Evolutionary conservation across 2,888 invertebrate species (phyloP).

Genomic region (Campopleginae sp.): DNA sequence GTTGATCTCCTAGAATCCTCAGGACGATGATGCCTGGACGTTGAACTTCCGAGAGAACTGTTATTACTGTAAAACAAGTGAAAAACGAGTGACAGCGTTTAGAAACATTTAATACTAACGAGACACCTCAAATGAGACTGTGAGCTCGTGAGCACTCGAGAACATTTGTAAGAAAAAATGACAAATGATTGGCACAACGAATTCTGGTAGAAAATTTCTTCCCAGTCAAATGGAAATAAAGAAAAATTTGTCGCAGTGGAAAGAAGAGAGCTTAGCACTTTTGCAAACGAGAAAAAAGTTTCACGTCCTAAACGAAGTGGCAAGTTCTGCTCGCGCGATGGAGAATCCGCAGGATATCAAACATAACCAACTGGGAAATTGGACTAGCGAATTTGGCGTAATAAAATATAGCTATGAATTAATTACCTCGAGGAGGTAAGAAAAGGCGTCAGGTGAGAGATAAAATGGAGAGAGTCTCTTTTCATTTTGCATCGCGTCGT

Average conservation of each 20-base stretch:
- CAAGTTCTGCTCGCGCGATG: neutral
- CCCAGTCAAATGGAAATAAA: neutral
- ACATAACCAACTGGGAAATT: constrained; percentile 46
- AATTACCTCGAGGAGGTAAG: constrained; percentile 51
- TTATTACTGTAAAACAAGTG: constrained; percentile 62
- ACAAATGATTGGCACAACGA: neutral
- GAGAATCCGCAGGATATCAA: neutral
- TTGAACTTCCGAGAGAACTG: constrained; percentile 71
- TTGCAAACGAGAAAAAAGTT: neutral
- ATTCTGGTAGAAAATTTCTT: neutral
- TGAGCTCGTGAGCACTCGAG: neutral
- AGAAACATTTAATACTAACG: neutral
- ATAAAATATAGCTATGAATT: constrained; percentile 68
- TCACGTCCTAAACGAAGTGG: constrained; percentile 39
- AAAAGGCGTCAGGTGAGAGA: constrained; percentile 23
- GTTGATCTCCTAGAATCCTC: constrained; percentile 80
- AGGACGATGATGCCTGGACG: constrained; percentile 73
- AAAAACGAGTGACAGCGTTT: neutral
- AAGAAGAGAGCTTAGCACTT: neutral
- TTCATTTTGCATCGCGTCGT: neutral
- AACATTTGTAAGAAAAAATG: constrained; percentile 5
- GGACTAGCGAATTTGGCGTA: constrained; percentile 51
- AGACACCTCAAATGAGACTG: constrained; percentile 1
- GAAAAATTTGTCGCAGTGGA: neutral
- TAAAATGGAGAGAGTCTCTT: constrained; percentile 22